Evolutionary conservation across 2,113 vertebrate genomes (phyloP).

Genomic region (Phoxinus phoxinus): DNA sequence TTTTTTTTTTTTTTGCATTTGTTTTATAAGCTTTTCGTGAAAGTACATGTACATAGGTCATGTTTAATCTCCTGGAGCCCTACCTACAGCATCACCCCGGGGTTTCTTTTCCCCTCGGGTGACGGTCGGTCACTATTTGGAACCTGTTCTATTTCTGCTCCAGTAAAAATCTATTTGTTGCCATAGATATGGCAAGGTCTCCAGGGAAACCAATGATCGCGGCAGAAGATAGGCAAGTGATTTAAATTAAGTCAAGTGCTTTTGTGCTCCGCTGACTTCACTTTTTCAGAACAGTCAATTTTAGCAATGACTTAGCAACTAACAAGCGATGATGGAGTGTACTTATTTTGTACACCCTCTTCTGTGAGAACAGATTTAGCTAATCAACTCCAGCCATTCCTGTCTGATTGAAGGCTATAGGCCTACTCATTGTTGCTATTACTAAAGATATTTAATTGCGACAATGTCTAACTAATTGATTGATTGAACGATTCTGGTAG

Average conservation of each 20-base stretch:
- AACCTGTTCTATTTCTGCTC: conserved; percentile 62
- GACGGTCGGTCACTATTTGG: conserved; percentile 62
- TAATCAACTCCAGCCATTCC: neutral
- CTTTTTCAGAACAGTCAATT: conserved; percentile 35
- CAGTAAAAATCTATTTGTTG: conserved; percentile 70
- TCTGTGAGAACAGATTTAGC: neutral
- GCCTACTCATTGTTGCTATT: neutral
- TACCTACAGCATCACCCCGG: neutral
- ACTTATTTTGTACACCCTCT: neutral
- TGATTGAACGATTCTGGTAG: neutral
- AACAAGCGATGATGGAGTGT: neutral
- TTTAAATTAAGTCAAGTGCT: conserved; percentile 42
- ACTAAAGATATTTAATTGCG: neutral
- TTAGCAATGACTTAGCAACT: conserved; percentile 12
- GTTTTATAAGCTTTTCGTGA: neutral
- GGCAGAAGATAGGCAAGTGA: conserved; percentile 51
- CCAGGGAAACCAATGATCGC: conserved; percentile 71
- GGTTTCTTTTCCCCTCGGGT: conserved; percentile 48
- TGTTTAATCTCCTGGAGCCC: neutral
- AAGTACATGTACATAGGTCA: neutral
- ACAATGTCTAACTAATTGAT: neutral
- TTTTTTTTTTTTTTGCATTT: rapidly evolving
- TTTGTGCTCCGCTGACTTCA: conserved; percentile 27
- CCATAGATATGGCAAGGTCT: conserved; percentile 72
- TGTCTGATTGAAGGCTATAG: neutral